Percentiles rank a stretch among this genome's conserved stretches.
Evolutionary conservation across 2,113 vertebrate species (phyloP).

Genomic region (Crotalus horridus): DNA sequence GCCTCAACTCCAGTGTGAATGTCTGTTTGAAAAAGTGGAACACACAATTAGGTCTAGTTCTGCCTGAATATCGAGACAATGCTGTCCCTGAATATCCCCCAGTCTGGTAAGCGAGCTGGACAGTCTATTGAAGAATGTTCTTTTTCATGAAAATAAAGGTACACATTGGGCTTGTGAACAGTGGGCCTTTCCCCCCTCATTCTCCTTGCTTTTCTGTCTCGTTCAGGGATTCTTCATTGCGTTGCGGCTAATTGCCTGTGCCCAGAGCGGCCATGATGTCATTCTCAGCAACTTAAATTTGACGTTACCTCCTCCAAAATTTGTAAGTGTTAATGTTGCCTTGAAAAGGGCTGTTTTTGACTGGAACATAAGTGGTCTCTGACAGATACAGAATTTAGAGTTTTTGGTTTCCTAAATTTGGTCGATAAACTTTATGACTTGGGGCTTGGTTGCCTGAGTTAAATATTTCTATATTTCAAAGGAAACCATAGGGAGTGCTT

Average conservation of each 20-base stretch:
- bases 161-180: not conserved
- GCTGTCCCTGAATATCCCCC: not conserved
- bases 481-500: not conserved
- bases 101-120: not conserved
- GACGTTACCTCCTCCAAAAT: constrained; percentile 87
- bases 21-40: not conserved
- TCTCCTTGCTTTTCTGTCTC: not conserved
- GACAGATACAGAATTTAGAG: not conserved
- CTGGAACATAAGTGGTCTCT: not conserved
- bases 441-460: not conserved
- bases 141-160: not conserved
- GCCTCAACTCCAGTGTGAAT: not conserved
- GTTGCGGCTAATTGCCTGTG: constrained; percentile 88
- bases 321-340: constrained; percentile 78
- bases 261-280: constrained; percentile 91
- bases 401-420: not conserved
- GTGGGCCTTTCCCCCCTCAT: not conserved
- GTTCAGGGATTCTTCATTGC: constrained; percentile 90
- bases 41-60: not conserved
- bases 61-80: not conserved
- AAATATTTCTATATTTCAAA: not conserved
- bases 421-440: not conserved
- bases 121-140: not conserved
- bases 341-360: not conserved
- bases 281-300: constrained; percentile 80